Conservation (phyloP, 2,888 invertebrate species). For the Vandiemenella viatica region DNA sequence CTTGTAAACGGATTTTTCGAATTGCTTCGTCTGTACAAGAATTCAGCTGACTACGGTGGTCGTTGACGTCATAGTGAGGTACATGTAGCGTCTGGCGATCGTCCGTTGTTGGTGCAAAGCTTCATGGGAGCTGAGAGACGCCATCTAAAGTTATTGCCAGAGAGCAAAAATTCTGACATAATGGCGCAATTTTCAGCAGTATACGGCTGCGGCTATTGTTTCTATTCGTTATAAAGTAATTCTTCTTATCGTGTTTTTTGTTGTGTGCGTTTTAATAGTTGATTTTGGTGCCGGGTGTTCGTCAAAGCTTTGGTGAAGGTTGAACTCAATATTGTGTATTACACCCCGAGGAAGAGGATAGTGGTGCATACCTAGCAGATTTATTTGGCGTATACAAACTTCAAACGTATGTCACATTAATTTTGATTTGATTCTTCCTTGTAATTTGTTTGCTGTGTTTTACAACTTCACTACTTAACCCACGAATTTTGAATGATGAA, state of each 20-base stretch:
- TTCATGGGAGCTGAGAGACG: slow-evolving; percentile 18
- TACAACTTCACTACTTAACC: too few relatives aligned
- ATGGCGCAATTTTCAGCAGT: slow-evolving; percentile 18
- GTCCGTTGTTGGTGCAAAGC: slow-evolving; percentile 18
- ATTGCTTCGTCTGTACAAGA: too few relatives aligned
- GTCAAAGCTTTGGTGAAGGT: slow-evolving; percentile 7
- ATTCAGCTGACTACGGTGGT: too few relatives aligned
- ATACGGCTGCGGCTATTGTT: slow-evolving; percentile 15
- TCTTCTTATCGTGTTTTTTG: slow-evolving; percentile 5
- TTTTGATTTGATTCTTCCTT: too few relatives aligned
- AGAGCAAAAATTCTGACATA: slow-evolving; percentile 18
- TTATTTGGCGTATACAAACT: slow-evolving; percentile 17
- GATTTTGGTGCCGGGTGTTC: neutral
- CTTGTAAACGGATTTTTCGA: too few relatives aligned
- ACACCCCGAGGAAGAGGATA: slow-evolving; percentile 15
- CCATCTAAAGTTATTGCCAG: slow-evolving; percentile 18
- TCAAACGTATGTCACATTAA: slow-evolving; percentile 13
- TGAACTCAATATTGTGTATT: slow-evolving; percentile 14
- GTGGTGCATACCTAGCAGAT: slow-evolving; percentile 13
- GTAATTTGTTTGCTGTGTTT: too few relatives aligned
- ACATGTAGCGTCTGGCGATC: slow-evolving; percentile 16
- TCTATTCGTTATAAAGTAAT: slow-evolving; percentile 10
- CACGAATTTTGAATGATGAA: too few relatives aligned
- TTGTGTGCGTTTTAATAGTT: too few relatives aligned
- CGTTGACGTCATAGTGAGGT: slow-evolving; percentile 17